Percentiles rank a stretch among this genome's conserved stretches.
phyloP scores from a whole-genome alignment of 2,113 vertebrate species.

The Sisor rabdophorus region DNA sequence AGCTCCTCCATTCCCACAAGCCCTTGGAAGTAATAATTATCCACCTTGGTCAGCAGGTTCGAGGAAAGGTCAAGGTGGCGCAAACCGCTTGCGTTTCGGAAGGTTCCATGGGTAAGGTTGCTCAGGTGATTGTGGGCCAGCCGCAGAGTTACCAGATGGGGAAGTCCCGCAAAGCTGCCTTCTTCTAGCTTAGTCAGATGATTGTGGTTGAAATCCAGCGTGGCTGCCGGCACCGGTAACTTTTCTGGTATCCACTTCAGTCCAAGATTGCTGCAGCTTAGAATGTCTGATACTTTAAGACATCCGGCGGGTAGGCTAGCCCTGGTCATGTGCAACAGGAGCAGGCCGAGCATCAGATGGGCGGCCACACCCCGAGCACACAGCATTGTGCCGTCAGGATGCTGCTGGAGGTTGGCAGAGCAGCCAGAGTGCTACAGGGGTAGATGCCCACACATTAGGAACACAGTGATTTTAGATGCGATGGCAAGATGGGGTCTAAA shows the following conservation, averaged over 20 bases:
- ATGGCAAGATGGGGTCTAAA: constrained; percentile 5
- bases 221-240: constrained; percentile 69
- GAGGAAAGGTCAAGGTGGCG: constrained; percentile 90
- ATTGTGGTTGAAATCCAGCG: constrained; percentile 90
- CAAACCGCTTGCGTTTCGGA: constrained; percentile 74
- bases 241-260: constrained; percentile 70
- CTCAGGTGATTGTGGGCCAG: constrained; percentile 80
- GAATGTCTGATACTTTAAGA: constrained; percentile 83
- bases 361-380: constrained; percentile 31
- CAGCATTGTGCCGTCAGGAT: constrained; percentile 48
- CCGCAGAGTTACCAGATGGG: constrained; percentile 74
- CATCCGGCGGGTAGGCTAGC: constrained; percentile 67
- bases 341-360: constrained; percentile 24
- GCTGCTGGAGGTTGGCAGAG: constrained; percentile 18
- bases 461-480: background rate
- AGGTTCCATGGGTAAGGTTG: constrained; percentile 64
- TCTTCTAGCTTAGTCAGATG: constrained; percentile 66
- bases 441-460: constrained; percentile 12
- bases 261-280: constrained; percentile 79
- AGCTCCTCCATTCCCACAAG: constrained; percentile 81
- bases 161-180: constrained; percentile 69
- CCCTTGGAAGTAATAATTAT: constrained; percentile 74
- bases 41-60: constrained; percentile 73
- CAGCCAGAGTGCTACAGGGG: constrained; percentile 33
- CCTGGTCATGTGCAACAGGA: constrained; percentile 34